Evolutionary conservation across 2,797 vertebrate species (phyloP).

Genomic region (Pipistrellus pipistrellus): DNA sequence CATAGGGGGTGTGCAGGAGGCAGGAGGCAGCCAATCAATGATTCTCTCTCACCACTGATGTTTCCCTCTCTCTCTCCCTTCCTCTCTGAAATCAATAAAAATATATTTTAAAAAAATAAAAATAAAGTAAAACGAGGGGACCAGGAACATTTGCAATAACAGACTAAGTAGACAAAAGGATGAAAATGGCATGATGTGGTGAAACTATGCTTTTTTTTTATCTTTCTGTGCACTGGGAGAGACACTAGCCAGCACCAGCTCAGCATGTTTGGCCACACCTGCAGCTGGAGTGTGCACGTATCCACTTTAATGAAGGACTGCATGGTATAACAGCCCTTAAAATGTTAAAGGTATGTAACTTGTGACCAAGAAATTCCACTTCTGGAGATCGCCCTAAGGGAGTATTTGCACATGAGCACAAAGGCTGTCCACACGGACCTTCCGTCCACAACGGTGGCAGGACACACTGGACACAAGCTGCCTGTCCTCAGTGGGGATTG

Average conservation of each 20-base stretch:
- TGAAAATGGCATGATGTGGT: background rate
- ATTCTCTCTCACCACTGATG: no score
- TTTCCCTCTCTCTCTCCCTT: no score
- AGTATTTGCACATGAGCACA: background rate
- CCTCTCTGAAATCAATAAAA: no score
- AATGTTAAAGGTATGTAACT: background rate
- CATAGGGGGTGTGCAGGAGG: no score
- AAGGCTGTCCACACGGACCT: background rate
- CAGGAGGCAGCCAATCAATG: no score
- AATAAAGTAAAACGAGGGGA: conserved; percentile 5
- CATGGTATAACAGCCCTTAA: background rate
- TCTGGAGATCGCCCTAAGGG: conserved; percentile 8
- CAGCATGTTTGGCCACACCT: background rate
- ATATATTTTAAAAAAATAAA: no score
- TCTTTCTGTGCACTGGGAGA: background rate
- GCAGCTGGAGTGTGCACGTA: background rate
- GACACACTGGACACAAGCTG: background rate
- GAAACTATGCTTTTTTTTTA: background rate
- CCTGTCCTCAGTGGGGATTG: background rate
- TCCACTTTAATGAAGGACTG: background rate
- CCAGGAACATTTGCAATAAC: background rate
- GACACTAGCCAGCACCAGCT: background rate
- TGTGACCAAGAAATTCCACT: background rate
- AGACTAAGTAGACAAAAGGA: conserved; percentile 21
- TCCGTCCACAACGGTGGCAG: background rate